A percentile compares a stretch with the other conserved stretches of the same genome.
Evolutionary conservation across 2,113 vertebrate species (phyloP).

Genomic region (Cettia cetti): DNA sequence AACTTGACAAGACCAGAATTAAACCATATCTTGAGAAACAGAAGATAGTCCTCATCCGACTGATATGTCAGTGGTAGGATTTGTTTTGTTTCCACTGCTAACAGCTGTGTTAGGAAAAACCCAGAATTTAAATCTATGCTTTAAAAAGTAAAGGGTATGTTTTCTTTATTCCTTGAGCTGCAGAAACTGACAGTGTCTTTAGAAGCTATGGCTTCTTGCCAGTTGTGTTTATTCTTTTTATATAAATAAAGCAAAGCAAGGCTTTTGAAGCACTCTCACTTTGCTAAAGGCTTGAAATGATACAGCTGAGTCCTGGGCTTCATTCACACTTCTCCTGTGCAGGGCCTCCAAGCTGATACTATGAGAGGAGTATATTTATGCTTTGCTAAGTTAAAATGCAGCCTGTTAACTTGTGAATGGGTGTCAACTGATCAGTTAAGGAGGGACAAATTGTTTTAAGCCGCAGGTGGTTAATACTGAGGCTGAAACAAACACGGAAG

Average conservation of each 20-base stretch:
- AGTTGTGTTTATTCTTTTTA: background rate
- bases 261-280: background rate
- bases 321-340: background rate
- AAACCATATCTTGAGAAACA: background rate
- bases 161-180: background rate
- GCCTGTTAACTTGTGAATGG: background rate
- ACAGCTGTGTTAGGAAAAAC: background rate
- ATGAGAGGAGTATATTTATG: fast-evolving
- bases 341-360: background rate
- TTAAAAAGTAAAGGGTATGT: background rate
- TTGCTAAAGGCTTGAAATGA: background rate
- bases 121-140: background rate
- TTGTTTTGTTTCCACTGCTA: background rate
- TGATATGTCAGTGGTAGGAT: background rate
- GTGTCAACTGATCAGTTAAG: background rate
- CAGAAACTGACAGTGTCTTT: background rate
- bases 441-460: background rate
- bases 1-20: background rate
- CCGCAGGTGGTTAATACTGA: background rate
- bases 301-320: background rate
- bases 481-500: background rate
- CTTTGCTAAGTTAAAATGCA: background rate
- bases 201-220: background rate
- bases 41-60: fast-evolving
- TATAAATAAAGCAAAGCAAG: background rate